Conservation (phyloP, 1,140 invertebrate genomes). For the Telenomus remus region DNA sequence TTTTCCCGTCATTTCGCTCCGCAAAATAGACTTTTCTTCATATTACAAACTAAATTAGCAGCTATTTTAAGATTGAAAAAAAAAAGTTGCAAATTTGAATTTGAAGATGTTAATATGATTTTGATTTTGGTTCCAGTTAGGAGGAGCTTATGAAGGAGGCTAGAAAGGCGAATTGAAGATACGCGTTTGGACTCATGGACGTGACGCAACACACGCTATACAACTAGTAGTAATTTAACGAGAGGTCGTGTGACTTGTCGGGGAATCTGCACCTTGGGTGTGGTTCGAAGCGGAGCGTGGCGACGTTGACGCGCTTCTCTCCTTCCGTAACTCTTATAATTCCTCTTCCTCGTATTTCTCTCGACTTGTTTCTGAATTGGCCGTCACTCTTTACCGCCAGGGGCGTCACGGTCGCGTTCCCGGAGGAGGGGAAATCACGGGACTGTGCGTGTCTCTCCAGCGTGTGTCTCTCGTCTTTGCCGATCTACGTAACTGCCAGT, state of each 20-base stretch:
- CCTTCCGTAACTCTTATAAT: slow-evolving; percentile 58
- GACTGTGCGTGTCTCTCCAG: slow-evolving; percentile 49
- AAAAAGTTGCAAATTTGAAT: no score
- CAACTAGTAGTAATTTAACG: slow-evolving; percentile 36
- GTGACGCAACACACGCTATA: slow-evolving; percentile 35
- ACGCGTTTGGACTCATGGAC: neutral
- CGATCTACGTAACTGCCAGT: slow-evolving; percentile 43
- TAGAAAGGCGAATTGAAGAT: no score
- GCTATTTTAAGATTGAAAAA: no score
- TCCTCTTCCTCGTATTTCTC: slow-evolving; percentile 58
- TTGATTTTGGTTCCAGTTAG: neutral
- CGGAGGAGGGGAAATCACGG: slow-evolving; percentile 55
- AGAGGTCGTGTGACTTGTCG: slow-evolving; percentile 41
- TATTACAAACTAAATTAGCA: neutral
- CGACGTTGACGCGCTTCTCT: slow-evolving; percentile 44
- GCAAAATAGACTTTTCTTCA: slow-evolving; percentile 19
- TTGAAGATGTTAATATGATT: no score
- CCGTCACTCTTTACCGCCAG: slow-evolving; percentile 57
- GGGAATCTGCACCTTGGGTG: slow-evolving; percentile 50
- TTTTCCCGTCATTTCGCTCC: slow-evolving; percentile 8
- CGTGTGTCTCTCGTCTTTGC: slow-evolving; percentile 52
- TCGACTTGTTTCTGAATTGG: slow-evolving; percentile 55
- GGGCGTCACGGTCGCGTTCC: slow-evolving; percentile 55
- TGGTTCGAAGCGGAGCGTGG: slow-evolving; percentile 53
- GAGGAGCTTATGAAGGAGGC: no score